Conservation (phyloP, 2,113 vertebrate species). For the Ailurus styani region DNA sequence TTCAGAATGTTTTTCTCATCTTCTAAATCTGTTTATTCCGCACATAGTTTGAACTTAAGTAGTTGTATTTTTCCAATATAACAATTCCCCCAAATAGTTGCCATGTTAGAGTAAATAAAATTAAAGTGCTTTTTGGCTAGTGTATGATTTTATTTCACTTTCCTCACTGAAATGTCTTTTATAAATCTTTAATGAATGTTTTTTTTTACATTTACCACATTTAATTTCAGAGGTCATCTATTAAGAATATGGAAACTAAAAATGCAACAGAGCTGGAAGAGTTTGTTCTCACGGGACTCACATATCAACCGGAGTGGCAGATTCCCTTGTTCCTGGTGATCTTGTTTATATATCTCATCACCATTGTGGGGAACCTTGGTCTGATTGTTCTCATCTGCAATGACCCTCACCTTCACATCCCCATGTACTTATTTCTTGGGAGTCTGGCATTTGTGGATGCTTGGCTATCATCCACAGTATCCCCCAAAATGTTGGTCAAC, state of each 20-base stretch:
- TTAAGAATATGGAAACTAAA: background rate
- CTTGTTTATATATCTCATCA: slow-evolving; percentile 39
- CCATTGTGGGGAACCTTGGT: slow-evolving; percentile 33
- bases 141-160: background rate
- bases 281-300: slow-evolving; percentile 16
- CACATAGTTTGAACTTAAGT: background rate
- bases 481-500: slow-evolving; percentile 37
- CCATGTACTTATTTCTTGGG: slow-evolving; percentile 59
- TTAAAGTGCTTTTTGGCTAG: background rate
- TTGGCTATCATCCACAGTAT: slow-evolving; percentile 53
- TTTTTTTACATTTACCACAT: background rate
- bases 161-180: background rate
- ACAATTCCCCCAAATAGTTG: background rate
- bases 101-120: background rate
- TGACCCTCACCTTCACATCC: slow-evolving; percentile 48
- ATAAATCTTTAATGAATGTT: background rate
- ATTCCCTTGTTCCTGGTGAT: slow-evolving; percentile 30
- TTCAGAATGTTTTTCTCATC: background rate
- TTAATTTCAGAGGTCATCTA: background rate
- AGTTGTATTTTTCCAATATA: background rate
- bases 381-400: slow-evolving; percentile 50
- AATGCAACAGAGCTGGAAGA: background rate
- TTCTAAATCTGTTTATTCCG: background rate
- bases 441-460: slow-evolving; percentile 53
- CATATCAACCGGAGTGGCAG: background rate